phyloP scores from a whole-genome alignment of 2,797 vertebrate genomes.

The Onychomys leucogaster region DNA sequence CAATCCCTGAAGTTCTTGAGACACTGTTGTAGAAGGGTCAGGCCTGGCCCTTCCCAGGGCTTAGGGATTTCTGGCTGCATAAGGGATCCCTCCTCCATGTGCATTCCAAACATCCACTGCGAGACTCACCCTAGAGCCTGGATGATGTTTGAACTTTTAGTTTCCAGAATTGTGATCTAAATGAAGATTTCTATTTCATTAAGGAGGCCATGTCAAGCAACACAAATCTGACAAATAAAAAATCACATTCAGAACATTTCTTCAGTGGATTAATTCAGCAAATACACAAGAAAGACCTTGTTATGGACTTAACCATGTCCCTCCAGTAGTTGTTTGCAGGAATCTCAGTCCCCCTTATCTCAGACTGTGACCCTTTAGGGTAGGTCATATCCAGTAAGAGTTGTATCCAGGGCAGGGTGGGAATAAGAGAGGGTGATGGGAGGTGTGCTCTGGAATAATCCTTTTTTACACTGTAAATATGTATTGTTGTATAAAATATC shows the following conservation, averaged over 20 bases:
- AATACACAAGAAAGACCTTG: neutral
- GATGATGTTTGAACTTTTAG: neutral
- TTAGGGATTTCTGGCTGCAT: neutral
- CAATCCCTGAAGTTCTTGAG: neutral
- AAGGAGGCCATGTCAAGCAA: neutral
- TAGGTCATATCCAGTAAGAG: neutral
- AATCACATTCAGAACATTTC: neutral
- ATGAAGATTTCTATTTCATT: neutral
- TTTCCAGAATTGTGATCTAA: neutral
- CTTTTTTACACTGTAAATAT: no score
- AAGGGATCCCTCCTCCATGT: neutral
- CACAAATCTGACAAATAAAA: neutral
- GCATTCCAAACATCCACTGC: neutral
- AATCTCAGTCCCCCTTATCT: neutral
- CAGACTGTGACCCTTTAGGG: neutral
- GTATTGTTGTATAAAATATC: no score
- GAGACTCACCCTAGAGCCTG: neutral
- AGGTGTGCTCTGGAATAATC: neutral
- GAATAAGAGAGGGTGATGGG: neutral
- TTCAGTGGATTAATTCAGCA: neutral
- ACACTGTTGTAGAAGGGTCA: neutral
- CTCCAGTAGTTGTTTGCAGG: neutral
- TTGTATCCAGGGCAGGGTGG: neutral
- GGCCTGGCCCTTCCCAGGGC: neutral
- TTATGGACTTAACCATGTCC: neutral